Percentiles rank a stretch among this genome's conserved stretches.
These are phyloP conservation scores for Ianthella basta DNA, from an alignment of 37 sponge, comb jelly and placozoan genomes.

Conservation along the genomic window DNA sequence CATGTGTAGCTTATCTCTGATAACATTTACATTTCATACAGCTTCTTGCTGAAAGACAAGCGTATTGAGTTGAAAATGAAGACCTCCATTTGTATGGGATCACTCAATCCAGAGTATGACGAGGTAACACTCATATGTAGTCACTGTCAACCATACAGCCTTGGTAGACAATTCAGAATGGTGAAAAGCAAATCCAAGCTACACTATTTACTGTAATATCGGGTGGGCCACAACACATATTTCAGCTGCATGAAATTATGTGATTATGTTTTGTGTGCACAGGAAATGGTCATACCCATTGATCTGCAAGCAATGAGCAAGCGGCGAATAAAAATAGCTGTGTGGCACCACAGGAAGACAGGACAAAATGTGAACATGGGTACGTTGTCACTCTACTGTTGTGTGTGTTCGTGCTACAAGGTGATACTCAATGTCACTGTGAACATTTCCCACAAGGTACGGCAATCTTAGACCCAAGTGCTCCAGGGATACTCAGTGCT, in stretches of 20 bases:
- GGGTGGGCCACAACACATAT: not conserved
- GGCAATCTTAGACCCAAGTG: not conserved
- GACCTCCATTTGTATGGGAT: not conserved
- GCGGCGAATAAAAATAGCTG: slow-evolving; percentile 12
- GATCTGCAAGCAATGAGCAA: not conserved
- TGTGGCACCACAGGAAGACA: slow-evolving; percentile 7
- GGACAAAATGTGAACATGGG: not conserved
- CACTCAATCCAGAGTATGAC: slow-evolving; percentile 13
- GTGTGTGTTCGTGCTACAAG: not conserved
- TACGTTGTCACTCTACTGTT: not conserved
- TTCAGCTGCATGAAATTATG: not conserved
- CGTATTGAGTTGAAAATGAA: slow-evolving; percentile 9
- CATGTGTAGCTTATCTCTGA: not conserved
- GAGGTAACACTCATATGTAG: not conserved
- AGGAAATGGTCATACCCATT: not conserved
- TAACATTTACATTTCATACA: not conserved
- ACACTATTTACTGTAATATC: no score
- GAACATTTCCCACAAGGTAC: not conserved
- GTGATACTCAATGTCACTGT: not conserved
- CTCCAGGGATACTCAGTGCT: not conserved
- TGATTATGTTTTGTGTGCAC: not conserved
- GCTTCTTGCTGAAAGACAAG: not conserved
- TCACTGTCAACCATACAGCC: not conserved
- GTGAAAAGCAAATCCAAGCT: no score
- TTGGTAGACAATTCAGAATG: no score